Evolutionary conservation across 2,797 vertebrate species (phyloP), one percentile per base, ranked within the genome.

Genomic region (Vespertilio murinus): DNA sequence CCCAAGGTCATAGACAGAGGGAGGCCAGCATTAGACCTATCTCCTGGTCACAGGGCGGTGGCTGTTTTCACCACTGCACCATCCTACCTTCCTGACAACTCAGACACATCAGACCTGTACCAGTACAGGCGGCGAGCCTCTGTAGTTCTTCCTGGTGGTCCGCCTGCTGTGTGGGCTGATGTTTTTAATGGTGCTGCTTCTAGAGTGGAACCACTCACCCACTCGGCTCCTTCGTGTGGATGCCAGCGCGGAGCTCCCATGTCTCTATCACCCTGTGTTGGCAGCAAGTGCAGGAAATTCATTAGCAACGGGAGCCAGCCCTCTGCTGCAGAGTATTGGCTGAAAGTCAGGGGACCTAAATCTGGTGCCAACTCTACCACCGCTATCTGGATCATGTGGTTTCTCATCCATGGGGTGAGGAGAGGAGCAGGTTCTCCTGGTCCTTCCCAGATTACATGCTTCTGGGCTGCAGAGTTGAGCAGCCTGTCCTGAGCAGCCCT

Each of bases 211-310:
- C 49, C 38, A 13, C 22, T 8, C 3, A 10, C 13, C 14, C 30
- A 3, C 54, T 38, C 40, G 35, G 59, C 61, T n/a, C 61, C 13
- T 22, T 81, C 11, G 13, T 16, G 47, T 52, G 6, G 0, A 4
- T 6, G 40, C 23, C 9, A 2, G 64, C 20, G 1, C 7, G 1
- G 0, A 7, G n/a, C n/a, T 11, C 16, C 54, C 12, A 0, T 23
- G 65, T 92, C 20, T 1, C 5, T 9, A 14, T 38, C 30, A 16
- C 6, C 30, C 52, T 75, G 33, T 75, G 23, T 64, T 11, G 7
- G 38, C 14, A 8, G 10, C 23, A n/a, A 49, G 40, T 6, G 20
- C 54, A n/a, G 59, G 28, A n/a, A 30, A 22, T 42, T 23, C 13
- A 65, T 38, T n/a, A 80, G 87, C 35, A 65, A 20, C 30, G 59